Base-by-base conservation (phyloP, 2,888 invertebrate genomes). In the Drosophila cognata region DNA sequence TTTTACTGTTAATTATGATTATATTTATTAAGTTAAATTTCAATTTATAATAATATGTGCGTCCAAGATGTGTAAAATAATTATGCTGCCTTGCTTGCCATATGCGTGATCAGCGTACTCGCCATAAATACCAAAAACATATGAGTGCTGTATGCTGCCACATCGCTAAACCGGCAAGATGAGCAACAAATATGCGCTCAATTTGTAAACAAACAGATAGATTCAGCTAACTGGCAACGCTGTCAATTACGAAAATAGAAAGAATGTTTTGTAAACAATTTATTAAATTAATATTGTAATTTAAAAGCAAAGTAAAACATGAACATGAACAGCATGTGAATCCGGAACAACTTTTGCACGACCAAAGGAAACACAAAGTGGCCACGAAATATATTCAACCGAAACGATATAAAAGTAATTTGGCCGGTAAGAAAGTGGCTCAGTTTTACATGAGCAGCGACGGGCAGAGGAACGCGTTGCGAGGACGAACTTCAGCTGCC, bases 401-500 rank as follows among this genome's bases (percentile, higher is more conserved):
- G 46, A 66, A 81, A 67, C 76, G 57, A 74, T 88, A 89, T 89
- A 88, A 89, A 89, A 89, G 81, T 88, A 56, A 90, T 88, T 89
- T 79, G 67, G 33, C 58, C 53, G 57, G 68, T 69, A 59, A 33
- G 48, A 46, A 50, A 51, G 41, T 68, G 55, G 58, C 71, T 77
- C 89, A 87, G 88, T 87, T 90, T 77, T 80, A 80, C 85, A 90
- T 89, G 87, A 87, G 71, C 90, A 80, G 82, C 85, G 63, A 59
- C 65, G 21, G 73, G 61, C 66, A 64, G 43, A 77, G 53, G 65
- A 72, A 62, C 81, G 72, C 52, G 61, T 65, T 56, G 66, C 63
- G 48, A 58, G 62, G 64, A 65, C 55, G 56, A 55, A 43, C 43
- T 48, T 56, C n/a, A 71, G 51, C 46, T 38, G 56, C 28, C 38